Conservation (phyloP, 2,113 vertebrate genomes). For the Notechis scutatus region DNA sequence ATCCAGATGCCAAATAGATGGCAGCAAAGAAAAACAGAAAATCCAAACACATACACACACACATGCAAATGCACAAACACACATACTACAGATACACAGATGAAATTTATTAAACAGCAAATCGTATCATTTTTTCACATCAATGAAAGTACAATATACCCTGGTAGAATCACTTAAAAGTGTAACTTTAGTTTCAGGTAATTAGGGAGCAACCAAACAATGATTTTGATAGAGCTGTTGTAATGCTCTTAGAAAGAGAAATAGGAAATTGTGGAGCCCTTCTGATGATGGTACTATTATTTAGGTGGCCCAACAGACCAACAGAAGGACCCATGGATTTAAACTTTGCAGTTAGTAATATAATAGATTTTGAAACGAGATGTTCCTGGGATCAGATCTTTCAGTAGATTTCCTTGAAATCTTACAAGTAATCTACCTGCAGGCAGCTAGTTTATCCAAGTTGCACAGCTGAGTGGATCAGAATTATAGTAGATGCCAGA, state of each 20-base stretch:
- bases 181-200: neutral
- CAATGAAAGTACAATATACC: neutral
- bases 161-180: neutral
- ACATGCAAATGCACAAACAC: neutral
- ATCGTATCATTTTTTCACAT: neutral
- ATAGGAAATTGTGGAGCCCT: neutral
- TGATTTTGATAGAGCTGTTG: neutral
- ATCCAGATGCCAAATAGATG: neutral
- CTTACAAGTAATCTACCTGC: neutral
- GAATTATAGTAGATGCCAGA: neutral
- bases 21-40: neutral
- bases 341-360: neutral
- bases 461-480: neutral
- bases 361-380: neutral
- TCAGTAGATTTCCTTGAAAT: neutral
- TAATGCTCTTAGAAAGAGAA: neutral
- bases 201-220: neutral
- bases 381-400: neutral
- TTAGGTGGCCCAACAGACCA: neutral
- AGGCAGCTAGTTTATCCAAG: neutral
- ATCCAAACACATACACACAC: neutral
- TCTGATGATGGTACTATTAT: neutral
- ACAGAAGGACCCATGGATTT: neutral
- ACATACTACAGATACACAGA: neutral
- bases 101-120: neutral